Percentiles rank a stretch among this genome's conserved stretches.
Conservation (phyloP, 2,797 vertebrate genomes). For the Hirundo rustica region DNA sequence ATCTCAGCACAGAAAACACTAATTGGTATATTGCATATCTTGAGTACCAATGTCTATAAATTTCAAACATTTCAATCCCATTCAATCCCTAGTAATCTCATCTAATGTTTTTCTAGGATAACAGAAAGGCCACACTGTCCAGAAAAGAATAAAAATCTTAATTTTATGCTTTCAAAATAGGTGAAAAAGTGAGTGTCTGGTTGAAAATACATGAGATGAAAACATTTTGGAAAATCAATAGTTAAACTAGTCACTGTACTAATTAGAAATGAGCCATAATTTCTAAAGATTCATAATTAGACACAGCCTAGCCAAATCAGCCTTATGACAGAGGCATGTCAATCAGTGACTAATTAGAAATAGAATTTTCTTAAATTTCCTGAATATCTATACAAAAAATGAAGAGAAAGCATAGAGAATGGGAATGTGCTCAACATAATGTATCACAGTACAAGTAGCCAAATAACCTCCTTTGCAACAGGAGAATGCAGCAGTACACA, state of each 20-base stretch:
- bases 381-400: background rate
- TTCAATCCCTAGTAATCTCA: background rate
- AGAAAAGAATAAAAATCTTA: background rate
- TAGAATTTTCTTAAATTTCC: background rate
- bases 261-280: conserved; percentile 7
- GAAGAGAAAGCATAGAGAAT: background rate
- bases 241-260: conserved; percentile 18
- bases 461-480: background rate
- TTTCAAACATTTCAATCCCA: background rate
- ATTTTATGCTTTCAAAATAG: background rate
- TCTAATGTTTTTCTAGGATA: background rate
- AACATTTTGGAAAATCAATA: background rate
- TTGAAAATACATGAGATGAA: background rate
- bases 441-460: background rate
- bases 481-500: background rate
- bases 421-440: background rate
- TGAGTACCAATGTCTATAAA: background rate
- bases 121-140: background rate
- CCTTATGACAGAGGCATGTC: background rate
- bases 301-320: conserved; percentile 7
- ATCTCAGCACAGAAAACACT: background rate
- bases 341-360: background rate
- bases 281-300: conserved; percentile 12
- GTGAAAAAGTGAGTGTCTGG: background rate
- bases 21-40: background rate